Evolutionary conservation across 2,888 invertebrate species (phyloP).

Genomic region (Eudemis profundana): DNA sequence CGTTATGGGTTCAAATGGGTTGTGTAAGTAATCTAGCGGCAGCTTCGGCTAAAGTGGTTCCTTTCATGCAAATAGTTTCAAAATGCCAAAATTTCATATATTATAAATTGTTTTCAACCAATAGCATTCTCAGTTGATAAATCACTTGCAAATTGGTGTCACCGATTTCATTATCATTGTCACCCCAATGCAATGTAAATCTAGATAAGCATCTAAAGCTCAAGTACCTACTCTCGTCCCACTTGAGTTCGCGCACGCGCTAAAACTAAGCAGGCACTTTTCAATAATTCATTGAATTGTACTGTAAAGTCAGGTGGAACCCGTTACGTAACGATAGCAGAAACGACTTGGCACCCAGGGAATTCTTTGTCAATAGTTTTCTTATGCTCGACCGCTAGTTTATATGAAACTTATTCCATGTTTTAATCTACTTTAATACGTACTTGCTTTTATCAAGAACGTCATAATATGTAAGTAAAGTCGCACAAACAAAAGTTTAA

Average conservation of each 20-base stretch:
- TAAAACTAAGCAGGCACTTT: slow-evolving; percentile 43
- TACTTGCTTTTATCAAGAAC: no score
- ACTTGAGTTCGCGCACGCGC: slow-evolving; percentile 36
- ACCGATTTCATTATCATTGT: background rate
- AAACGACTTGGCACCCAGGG: background rate
- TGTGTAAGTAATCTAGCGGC: no score
- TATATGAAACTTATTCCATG: no score
- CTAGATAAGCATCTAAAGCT: slow-evolving; percentile 24
- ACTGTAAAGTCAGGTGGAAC: slow-evolving; percentile 52
- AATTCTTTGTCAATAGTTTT: background rate
- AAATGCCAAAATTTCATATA: no score
- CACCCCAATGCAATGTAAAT: background rate
- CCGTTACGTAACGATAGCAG: slow-evolving; percentile 53
- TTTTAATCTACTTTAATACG: background rate
- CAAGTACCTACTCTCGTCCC: slow-evolving; percentile 19
- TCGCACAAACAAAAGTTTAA: no score
- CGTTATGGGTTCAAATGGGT: no score
- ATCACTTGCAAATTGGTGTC: no score
- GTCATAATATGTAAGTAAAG: no score
- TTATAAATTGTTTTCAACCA: no score
- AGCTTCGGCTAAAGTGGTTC: no score
- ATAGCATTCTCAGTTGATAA: no score
- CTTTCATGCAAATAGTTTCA: no score
- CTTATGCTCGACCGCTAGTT: background rate
- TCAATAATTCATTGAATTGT: slow-evolving; percentile 52